A percentile compares a stretch with the other conserved stretches of the same genome.
Conservation (phyloP, 1,140 invertebrate species). For the Parapsyche elsis region DNA sequence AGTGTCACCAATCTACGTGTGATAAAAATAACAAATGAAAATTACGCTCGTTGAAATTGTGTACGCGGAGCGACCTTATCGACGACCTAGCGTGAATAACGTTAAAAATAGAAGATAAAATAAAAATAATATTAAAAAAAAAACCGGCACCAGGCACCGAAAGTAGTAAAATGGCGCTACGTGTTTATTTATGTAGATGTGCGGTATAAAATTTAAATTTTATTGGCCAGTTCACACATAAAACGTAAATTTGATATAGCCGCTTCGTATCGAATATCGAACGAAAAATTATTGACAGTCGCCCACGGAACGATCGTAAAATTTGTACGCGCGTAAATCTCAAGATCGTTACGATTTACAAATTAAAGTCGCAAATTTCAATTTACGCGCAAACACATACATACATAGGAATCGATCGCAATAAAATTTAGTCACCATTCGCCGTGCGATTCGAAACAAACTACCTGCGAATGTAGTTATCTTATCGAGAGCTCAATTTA, state of each 20-base stretch:
- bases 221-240: slow-evolving; percentile 48
- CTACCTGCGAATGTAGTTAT: too few relatives aligned
- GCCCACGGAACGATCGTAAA: background rate
- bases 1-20: background rate
- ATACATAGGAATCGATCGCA: background rate
- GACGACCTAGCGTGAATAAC: background rate
- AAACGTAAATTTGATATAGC: slow-evolving; percentile 50
- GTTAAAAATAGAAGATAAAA: background rate
- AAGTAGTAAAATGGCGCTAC: background rate
- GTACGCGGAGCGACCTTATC: background rate
- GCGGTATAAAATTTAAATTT: slow-evolving; percentile 44
- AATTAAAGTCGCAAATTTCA: too few relatives aligned
- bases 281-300: background rate
- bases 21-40: slow-evolving; percentile 3
- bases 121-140: background rate
- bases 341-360: background rate
- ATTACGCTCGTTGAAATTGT: background rate
- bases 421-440: too few relatives aligned
- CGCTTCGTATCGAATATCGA: background rate
- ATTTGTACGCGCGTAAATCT: background rate
- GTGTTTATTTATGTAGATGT: slow-evolving; percentile 2
- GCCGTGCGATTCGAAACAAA: too few relatives aligned
- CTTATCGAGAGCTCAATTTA: too few relatives aligned
- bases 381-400: background rate
- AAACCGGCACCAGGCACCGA: background rate